Base-by-base conservation (phyloP, 1,140 invertebrate genomes). In the Heliconius congener region DNA sequence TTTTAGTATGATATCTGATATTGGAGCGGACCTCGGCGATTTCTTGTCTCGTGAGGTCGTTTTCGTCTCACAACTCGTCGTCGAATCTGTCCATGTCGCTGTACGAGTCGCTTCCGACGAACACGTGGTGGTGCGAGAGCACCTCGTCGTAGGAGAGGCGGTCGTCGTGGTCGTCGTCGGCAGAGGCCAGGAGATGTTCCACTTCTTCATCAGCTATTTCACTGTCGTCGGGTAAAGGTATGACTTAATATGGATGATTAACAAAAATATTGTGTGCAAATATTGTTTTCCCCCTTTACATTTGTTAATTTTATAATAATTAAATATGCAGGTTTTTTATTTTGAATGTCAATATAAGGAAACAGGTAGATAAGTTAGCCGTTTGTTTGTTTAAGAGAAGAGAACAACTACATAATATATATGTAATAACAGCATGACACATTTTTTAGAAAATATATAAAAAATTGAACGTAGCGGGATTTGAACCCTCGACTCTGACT, bases 51-150 rank as follows among this genome's bases (percentile, higher is more conserved):
- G 11, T 3, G 60, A 66, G 60, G 60, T 42, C 71, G 30, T 19
- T 19, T 9, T 39, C 30, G 71, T 72, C 71, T 72, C 66, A 98
- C 70, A 99, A 96, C 94, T 98, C 98, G 87, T 98, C 98, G 78
- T 96, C 94, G 85, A 98, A 97, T 84, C 96, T 95, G 79, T 98
- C 97, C 23, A 95, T 93, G 91, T 98, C 97, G 4, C 98, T 98
- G 94, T 98, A 99, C 16, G n/a, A 98, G 95, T 99, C 98, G 90
- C 98, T 99, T 19, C 99, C 98, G 19, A 99, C 98, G 95, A 99
- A 99, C 60, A 97, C 96, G 81, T 99, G 97, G 90, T 99, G 97
- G 91, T 99, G 97, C 23, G 97, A 96, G 0, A 99, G 90, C 73
- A 99, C 97, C 95, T 99, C 99, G 9, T 97, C 95, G 90, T 97